A percentile compares a stretch with the other conserved stretches of the same genome.
Evolutionary conservation across 1,140 invertebrate species (phyloP).

Genomic region (Diorhabda carinulata): DNA sequence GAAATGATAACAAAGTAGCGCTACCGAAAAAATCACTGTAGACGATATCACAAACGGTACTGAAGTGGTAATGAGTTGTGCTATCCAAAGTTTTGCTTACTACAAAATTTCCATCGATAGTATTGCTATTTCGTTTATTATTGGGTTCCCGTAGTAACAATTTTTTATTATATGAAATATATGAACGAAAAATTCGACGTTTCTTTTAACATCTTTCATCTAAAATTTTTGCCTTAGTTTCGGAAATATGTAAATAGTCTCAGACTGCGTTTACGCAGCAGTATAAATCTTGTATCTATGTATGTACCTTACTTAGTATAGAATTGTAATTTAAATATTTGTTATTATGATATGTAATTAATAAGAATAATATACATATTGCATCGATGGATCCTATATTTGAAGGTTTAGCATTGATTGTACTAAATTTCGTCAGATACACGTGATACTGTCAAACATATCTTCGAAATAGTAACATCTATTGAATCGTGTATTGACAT

Average conservation of each 20-base stretch:
- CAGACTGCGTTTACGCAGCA: conserved; percentile 30
- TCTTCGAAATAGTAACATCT: conserved; percentile 25
- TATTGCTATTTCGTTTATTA: too few species aligned
- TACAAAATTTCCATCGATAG: too few species aligned
- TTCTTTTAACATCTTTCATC: background rate
- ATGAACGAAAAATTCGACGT: too few species aligned
- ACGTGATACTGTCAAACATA: conserved; percentile 31
- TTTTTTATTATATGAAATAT: too few species aligned
- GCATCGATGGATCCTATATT: conserved; percentile 26
- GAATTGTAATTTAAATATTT: conserved; percentile 42
- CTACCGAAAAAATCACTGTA: too few species aligned
- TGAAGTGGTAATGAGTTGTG: too few species aligned
- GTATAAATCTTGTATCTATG: conserved; percentile 49
- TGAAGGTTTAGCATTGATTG: conserved; percentile 32
- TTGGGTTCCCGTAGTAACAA: too few species aligned
- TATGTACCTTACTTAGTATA: conserved; percentile 48
- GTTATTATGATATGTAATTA: conserved; percentile 42
- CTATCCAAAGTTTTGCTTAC: too few species aligned
- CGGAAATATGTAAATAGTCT: conserved; percentile 18
- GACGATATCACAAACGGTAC: too few species aligned
- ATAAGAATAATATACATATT: conserved; percentile 30
- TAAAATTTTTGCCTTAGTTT: conserved; percentile 1
- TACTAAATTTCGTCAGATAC: conserved; percentile 24
- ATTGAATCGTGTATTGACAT: conserved; percentile 44
- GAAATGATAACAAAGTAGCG: too few species aligned